These are phyloP conservation scores for Sphaerodactylus townsendi DNA, from an alignment of 2,113 vertebrate species.

Conservation along the genomic window DNA sequence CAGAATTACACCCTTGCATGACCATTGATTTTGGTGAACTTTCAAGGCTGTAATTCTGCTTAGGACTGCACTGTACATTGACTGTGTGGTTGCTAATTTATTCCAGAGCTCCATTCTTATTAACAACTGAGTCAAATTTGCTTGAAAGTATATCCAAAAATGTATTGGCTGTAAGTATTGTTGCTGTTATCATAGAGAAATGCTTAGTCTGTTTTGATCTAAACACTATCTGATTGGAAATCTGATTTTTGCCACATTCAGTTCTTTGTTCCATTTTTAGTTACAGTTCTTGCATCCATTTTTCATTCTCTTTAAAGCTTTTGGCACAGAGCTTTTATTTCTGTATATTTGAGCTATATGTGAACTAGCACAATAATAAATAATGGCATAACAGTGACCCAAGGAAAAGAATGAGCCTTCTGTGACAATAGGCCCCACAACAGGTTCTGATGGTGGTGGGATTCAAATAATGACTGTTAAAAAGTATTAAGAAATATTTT, in stretches of 20 bases:
- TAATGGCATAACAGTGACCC: not conserved
- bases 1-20: no score
- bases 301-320: not conserved
- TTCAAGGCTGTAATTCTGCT: no score
- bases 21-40: no score
- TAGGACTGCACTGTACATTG: not conserved
- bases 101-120: not conserved
- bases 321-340: slow-evolving; percentile 6
- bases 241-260: rapidly evolving
- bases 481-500: no score
- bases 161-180: not conserved
- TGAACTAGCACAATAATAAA: not conserved
- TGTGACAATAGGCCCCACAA: not conserved
- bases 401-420: not conserved
- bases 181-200: not conserved
- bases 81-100: slow-evolving; percentile 23
- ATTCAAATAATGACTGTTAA: no score
- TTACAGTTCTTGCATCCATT: not conserved
- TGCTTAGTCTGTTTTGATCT: not conserved
- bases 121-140: slow-evolving; percentile 11
- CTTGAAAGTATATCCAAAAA: not conserved
- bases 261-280: not conserved
- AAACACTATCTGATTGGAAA: not conserved
- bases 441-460: no score
- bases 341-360: not conserved